These are phyloP conservation scores for Silvanus unidentatus DNA, from an alignment of 2,888 invertebrate genomes.

Conservation along the genomic window DNA sequence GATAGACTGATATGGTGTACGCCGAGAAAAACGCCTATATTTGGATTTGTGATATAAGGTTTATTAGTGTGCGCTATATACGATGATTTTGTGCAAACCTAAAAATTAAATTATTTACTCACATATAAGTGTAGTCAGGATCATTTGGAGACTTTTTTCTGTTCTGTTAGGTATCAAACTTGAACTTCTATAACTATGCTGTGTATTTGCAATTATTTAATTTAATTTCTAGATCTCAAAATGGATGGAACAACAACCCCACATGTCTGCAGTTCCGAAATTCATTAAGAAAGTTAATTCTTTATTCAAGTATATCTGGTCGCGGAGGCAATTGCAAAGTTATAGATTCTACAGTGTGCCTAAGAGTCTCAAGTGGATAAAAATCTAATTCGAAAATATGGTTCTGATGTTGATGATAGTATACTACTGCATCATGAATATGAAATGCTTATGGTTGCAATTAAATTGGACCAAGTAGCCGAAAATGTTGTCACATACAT, in stretches of 20 bases:
- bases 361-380: not conserved
- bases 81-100: constrained; percentile 2
- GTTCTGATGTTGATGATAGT: too few species aligned
- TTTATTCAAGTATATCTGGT: not conserved
- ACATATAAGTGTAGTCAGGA: constrained; percentile 8
- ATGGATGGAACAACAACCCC: constrained; percentile 8
- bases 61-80: not conserved
- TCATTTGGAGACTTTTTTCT: constrained; percentile 8
- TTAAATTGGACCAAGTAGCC: too few species aligned
- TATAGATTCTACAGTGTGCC: too few species aligned
- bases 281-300: not conserved
- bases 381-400: too few species aligned
- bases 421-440: too few species aligned
- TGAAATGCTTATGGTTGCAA: too few species aligned
- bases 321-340: constrained; percentile 3
- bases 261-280: not conserved
- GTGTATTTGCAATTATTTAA: too few species aligned
- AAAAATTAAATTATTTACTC: constrained; percentile 1
- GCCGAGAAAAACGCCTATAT: constrained; percentile 10
- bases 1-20: constrained; percentile 6
- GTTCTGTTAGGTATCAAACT: constrained; percentile 4
- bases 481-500: too few species aligned
- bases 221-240: constrained; percentile 1
- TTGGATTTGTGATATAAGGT: constrained; percentile 9
- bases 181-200: too few species aligned